A percentile compares a stretch with the other conserved stretches of the same genome.
These are phyloP conservation scores for Lithophane semibrunnea DNA, from an alignment of 2,888 invertebrate species.

Conservation along the genomic window DNA sequence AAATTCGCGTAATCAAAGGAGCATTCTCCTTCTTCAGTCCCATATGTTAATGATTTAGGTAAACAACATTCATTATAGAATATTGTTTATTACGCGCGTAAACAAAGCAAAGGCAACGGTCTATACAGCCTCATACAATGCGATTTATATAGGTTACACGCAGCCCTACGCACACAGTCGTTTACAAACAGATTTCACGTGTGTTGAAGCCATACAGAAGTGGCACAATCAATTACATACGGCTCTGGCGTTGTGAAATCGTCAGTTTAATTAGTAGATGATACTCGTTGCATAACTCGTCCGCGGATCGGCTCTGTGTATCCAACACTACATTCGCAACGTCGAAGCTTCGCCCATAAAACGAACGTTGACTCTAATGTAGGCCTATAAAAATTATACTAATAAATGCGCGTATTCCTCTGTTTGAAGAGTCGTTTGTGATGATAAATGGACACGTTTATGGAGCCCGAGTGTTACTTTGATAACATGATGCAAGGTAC, in stretches of 20 bases:
- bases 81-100: conserved; percentile 41
- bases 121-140: conserved; percentile 21
- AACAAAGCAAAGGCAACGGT: conserved; percentile 30
- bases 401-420: conserved; percentile 55
- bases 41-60: conserved; percentile 41
- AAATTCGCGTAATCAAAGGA: conserved; percentile 22
- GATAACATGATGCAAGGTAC: conserved; percentile 45
- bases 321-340: conserved; percentile 65
- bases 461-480: conserved; percentile 33
- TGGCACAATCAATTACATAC: conserved; percentile 74
- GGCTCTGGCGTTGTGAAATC: conserved; percentile 72
- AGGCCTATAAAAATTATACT: conserved; percentile 63
- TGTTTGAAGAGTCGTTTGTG: conserved; percentile 48
- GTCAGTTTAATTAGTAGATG: conserved; percentile 69
- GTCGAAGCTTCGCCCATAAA: conserved; percentile 64
- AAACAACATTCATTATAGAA: conserved; percentile 49
- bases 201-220: conserved; percentile 70
- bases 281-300: conserved; percentile 58
- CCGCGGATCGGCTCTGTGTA: conserved; percentile 42
- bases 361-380: conserved; percentile 68
- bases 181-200: conserved; percentile 73
- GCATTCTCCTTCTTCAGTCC: conserved; percentile 6
- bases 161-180: conserved; percentile 59
- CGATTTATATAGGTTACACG: conserved; percentile 26
- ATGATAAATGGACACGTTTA: conserved; percentile 55